These are phyloP conservation scores for Listronotus bonariensis DNA, from an alignment of 1,140 invertebrate genomes.

Conservation along the genomic window DNA sequence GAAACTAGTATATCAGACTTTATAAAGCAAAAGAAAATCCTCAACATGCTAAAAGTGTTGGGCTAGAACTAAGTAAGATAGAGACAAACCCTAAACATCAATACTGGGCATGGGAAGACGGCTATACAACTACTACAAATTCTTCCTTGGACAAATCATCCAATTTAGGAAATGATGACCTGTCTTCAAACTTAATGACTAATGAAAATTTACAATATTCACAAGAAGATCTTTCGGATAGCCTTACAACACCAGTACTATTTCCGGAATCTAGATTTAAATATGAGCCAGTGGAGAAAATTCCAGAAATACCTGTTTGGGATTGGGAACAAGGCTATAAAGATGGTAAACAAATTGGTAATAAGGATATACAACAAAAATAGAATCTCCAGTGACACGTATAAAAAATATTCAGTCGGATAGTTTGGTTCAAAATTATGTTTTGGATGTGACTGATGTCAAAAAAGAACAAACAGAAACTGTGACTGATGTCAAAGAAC, in stretches of 20 bases:
- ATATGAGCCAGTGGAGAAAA: not conserved
- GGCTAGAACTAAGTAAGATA: constrained; percentile 1
- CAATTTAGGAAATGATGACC: constrained; percentile 3
- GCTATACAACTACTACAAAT: constrained; percentile 12
- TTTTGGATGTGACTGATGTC: too few relatives aligned
- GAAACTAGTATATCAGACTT: too few relatives aligned
- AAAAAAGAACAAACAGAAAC: too few relatives aligned
- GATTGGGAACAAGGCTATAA: constrained; percentile 25
- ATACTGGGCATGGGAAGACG: constrained; percentile 31
- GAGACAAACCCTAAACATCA: constrained; percentile 24
- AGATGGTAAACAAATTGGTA: not conserved
- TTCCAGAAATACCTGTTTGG: constrained; percentile 8
- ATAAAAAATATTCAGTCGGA: too few relatives aligned
- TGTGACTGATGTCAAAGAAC: too few relatives aligned
- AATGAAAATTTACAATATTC: not conserved
- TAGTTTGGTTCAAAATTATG: too few relatives aligned
- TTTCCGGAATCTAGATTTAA: constrained; percentile 1
- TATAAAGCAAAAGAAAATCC: constrained; percentile 1
- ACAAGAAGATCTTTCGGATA: constrained; percentile 9
- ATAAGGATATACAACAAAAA: not conserved
- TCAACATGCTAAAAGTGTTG: constrained; percentile 1
- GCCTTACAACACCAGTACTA: not conserved
- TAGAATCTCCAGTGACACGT: not conserved
- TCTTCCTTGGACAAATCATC: constrained; percentile 20
- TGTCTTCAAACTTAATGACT: not conserved